These are phyloP conservation scores for Proctacanthus coquilletti DNA, from an alignment of 1,140 invertebrate species.

Conservation along the genomic window DNA sequence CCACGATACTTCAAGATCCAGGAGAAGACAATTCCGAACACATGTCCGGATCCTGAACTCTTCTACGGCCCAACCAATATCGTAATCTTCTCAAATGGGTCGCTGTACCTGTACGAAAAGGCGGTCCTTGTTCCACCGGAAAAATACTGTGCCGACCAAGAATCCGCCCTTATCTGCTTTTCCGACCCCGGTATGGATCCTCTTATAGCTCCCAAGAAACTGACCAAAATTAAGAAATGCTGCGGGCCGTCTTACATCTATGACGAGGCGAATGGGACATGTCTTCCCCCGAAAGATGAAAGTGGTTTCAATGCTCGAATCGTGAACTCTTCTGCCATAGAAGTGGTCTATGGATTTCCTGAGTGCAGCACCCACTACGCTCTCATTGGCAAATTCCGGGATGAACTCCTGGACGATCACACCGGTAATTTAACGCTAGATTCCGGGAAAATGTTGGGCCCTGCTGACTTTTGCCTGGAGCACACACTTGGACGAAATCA, in stretches of 20 bases:
- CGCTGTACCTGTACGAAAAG: slow-evolving; percentile 31
- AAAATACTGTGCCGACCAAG: slow-evolving; percentile 42
- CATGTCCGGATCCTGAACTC: slow-evolving; percentile 1
- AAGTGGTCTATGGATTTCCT: slow-evolving; percentile 35
- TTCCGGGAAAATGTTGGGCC: slow-evolving; percentile 11
- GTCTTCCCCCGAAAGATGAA: slow-evolving; percentile 28
- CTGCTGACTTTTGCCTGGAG: slow-evolving; percentile 21
- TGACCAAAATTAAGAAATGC: slow-evolving; percentile 35
- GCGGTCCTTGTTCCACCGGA: slow-evolving; percentile 24
- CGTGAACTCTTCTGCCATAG: slow-evolving; percentile 21
- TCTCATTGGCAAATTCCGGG: slow-evolving; percentile 33
- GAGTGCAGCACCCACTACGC: slow-evolving; percentile 32
- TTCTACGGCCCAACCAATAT: slow-evolving; percentile 11
- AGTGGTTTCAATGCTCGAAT: slow-evolving; percentile 21
- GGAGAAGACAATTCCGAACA: slow-evolving; percentile 14
- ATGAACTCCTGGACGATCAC: slow-evolving; percentile 14
- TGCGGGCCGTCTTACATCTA: slow-evolving; percentile 40
- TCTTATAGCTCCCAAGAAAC: slow-evolving; percentile 13
- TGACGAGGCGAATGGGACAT: slow-evolving; percentile 34
- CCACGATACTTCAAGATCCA: slow-evolving; percentile 20
- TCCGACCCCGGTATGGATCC: slow-evolving; percentile 23
- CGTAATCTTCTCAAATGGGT: slow-evolving; percentile 38
- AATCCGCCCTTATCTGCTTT: slow-evolving; percentile 39
- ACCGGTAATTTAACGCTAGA: slow-evolving; percentile 11
- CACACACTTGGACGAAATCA: slow-evolving; percentile 19